A percentile compares a stretch with the other conserved stretches of the same genome.
Conservation (phyloP, 2,113 vertebrate species). For the Acrocephalus arundinaceus region DNA sequence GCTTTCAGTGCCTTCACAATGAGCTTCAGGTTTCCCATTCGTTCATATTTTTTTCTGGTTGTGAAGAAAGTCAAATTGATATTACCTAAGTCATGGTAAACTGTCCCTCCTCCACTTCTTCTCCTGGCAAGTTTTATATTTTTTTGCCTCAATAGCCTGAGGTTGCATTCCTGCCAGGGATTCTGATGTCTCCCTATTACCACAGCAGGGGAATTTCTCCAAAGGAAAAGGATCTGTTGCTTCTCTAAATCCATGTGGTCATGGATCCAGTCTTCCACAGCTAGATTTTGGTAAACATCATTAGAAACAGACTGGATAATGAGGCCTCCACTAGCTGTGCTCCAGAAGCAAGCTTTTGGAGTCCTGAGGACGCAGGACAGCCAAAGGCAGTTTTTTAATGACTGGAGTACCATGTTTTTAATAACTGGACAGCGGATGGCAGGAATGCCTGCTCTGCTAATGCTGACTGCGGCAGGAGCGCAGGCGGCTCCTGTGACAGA, state of each 20-base stretch:
- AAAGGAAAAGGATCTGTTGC: slow-evolving; percentile 82
- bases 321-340: slow-evolving; percentile 49
- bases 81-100: slow-evolving; percentile 96
- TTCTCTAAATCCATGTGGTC: slow-evolving; percentile 82
- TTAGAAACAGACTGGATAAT: slow-evolving; percentile 85
- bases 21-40: slow-evolving; percentile 85
- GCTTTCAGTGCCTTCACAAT: slow-evolving; percentile 81
- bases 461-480: not conserved
- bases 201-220: slow-evolving; percentile 86
- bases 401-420: slow-evolving; percentile 62
- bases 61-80: slow-evolving; percentile 96
- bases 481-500: not conserved
- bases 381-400: slow-evolving; percentile 65
- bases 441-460: not conserved
- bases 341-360: slow-evolving; percentile 66
- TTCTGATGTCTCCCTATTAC: slow-evolving; percentile 97
- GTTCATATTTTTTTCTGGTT: slow-evolving; percentile 84
- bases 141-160: slow-evolving; percentile 77
- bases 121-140: slow-evolving; percentile 86
- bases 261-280: slow-evolving; percentile 95
- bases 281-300: slow-evolving; percentile 88
- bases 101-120: slow-evolving; percentile 92
- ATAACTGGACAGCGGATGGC: rapidly evolving
- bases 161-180: slow-evolving; percentile 91
- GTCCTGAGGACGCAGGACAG: slow-evolving; percentile 30